Conservation (phyloP, 2,797 vertebrate genomes). For the Denticeps clupeoides region DNA sequence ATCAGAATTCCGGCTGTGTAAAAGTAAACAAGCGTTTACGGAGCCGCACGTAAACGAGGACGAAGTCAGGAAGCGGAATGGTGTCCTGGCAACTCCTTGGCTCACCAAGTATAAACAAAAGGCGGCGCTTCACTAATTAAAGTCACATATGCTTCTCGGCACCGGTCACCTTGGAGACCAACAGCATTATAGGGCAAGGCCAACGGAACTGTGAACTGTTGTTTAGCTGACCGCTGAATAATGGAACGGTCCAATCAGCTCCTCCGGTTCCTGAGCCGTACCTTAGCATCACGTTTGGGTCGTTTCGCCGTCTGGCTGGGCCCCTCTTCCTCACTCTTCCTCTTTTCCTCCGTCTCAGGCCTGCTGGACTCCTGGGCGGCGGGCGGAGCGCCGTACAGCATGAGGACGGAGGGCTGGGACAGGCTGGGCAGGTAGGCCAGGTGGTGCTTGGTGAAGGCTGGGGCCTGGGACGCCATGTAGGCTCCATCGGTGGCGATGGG, state of each 20-base stretch:
- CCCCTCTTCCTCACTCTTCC: neutral
- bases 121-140: neutral
- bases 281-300: neutral
- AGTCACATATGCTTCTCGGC: neutral
- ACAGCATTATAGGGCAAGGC: neutral
- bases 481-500: constrained; percentile 35
- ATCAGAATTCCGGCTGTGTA: no score
- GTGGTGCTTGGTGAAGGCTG: constrained; percentile 43
- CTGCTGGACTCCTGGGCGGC: neutral
- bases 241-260: no score
- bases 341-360: neutral
- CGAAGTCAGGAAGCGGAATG: neutral
- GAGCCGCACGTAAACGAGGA: no score
- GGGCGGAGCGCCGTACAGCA: constrained; percentile 57
- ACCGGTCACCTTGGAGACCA: constrained; percentile 10
- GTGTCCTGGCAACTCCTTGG: neutral
- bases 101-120: neutral
- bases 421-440: constrained; percentile 65
- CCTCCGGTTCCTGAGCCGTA: neutral
- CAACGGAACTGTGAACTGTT: no score
- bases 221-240: no score
- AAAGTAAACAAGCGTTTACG: no score
- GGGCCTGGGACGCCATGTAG: constrained; percentile 14
- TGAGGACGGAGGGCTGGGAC: constrained; percentile 71
- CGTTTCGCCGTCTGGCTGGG: neutral